Conservation (phyloP, 2,888 invertebrate species). For the Archaeoteleia sp. region DNA sequence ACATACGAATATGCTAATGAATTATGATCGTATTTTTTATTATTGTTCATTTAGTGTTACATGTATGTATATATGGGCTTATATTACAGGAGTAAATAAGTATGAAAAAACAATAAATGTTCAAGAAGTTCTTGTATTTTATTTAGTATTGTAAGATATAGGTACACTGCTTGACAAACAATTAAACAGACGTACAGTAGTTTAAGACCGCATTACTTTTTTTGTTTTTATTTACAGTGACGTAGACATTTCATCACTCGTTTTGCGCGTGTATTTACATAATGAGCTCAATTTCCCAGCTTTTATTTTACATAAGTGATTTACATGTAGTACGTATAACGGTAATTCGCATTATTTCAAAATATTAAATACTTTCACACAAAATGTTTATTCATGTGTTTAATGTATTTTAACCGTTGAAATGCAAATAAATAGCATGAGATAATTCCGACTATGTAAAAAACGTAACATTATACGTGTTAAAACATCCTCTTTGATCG, state of each 20-base stretch:
- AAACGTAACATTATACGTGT: no score
- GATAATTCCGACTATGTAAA: no score
- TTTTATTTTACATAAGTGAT: constrained; percentile 38
- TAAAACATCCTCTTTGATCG: no score
- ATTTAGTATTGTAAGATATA: constrained; percentile 72
- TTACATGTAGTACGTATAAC: constrained; percentile 34
- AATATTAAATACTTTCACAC: constrained; percentile 43
- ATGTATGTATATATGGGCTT: no score
- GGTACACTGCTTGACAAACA: constrained; percentile 73
- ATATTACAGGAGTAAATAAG: constrained; percentile 4
- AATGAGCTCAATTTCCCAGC: constrained; percentile 5
- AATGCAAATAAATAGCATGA: background rate
- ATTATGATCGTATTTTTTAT: no score
- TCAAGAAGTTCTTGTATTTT: constrained; percentile 52
- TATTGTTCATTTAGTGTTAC: no score
- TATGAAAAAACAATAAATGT: constrained; percentile 15
- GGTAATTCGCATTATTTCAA: constrained; percentile 23
- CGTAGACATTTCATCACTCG: constrained; percentile 51
- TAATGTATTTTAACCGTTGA: constrained; percentile 2
- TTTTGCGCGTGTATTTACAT: constrained; percentile 36
- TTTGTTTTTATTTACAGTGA: constrained; percentile 64
- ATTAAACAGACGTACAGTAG: constrained; percentile 74
- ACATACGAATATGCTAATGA: no score
- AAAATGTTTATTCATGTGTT: constrained; percentile 18
- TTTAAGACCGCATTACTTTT: constrained; percentile 56